Percentiles rank a stretch among this genome's conserved stretches.
Evolutionary conservation across 2,113 vertebrate species (phyloP).

Genomic region (Hemichromis elongatus): DNA sequence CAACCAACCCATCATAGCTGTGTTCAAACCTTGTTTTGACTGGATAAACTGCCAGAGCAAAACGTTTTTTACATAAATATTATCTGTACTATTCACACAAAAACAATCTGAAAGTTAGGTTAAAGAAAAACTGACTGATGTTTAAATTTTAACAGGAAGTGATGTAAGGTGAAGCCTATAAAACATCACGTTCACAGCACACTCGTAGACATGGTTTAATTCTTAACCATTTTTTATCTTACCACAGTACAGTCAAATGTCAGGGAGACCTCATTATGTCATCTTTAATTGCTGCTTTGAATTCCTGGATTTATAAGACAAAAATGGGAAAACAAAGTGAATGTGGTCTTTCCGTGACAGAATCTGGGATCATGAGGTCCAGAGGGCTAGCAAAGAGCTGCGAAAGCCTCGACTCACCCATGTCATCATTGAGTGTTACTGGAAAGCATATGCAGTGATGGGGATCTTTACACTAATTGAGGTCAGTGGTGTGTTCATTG

Average conservation of each 20-base stretch:
- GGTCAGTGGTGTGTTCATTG: conserved; percentile 66
- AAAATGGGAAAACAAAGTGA: neutral
- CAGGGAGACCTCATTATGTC: neutral
- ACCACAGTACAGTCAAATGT: neutral
- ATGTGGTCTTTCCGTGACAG: conserved; percentile 50
- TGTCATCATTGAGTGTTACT: conserved; percentile 85
- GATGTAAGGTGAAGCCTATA: neutral
- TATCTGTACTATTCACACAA: neutral
- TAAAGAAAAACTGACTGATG: neutral
- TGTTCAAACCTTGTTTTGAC: neutral
- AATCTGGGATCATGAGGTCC: conserved; percentile 85
- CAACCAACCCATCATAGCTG: neutral
- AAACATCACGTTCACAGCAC: neutral
- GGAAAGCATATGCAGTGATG: conserved; percentile 83
- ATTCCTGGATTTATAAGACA: neutral
- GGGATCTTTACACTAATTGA: conserved; percentile 87
- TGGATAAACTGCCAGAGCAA: neutral
- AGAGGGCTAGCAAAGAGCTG: conserved; percentile 77
- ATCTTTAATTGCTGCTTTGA: neutral
- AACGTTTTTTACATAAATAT: neutral
- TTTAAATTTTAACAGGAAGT: neutral
- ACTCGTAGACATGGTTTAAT: neutral
- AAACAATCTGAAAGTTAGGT: neutral
- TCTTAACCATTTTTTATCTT: neutral
- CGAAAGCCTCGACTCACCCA: conserved; percentile 78